Conservation (phyloP, 2,113 vertebrate genomes). For the Lanius collurio region DNA sequence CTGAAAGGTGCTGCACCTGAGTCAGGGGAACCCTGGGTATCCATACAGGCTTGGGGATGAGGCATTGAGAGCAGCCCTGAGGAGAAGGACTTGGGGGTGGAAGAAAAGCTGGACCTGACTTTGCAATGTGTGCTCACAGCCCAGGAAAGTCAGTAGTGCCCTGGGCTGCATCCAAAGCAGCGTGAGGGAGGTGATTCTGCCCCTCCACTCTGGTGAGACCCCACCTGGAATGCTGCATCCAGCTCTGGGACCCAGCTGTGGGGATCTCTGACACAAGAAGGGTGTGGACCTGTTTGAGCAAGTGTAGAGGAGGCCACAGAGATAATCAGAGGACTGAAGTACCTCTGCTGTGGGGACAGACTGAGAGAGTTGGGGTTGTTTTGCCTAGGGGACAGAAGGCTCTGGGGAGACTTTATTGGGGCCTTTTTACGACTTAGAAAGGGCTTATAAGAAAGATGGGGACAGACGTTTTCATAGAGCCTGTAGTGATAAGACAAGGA, state of each 20-base stretch:
- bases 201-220: not conserved
- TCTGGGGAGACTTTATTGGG: not conserved
- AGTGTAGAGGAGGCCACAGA: not conserved
- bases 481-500: not conserved
- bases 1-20: not conserved
- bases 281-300: not conserved
- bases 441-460: not conserved
- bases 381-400: not conserved
- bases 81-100: not conserved
- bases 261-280: not conserved
- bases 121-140: not conserved
- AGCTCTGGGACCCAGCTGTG: not conserved
- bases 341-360: not conserved
- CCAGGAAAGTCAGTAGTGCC: not conserved
- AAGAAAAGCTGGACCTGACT: not conserved
- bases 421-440: not conserved
- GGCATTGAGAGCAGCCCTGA: not conserved
- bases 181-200: not conserved
- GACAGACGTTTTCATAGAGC: not conserved
- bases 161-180: not conserved
- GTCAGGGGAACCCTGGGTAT: not conserved
- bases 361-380: not conserved
- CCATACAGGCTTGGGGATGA: not conserved
- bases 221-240: not conserved
- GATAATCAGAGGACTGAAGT: not conserved